phyloP scores from a whole-genome alignment of 2,797 vertebrate species.

The Acanthopagrus latus region DNA sequence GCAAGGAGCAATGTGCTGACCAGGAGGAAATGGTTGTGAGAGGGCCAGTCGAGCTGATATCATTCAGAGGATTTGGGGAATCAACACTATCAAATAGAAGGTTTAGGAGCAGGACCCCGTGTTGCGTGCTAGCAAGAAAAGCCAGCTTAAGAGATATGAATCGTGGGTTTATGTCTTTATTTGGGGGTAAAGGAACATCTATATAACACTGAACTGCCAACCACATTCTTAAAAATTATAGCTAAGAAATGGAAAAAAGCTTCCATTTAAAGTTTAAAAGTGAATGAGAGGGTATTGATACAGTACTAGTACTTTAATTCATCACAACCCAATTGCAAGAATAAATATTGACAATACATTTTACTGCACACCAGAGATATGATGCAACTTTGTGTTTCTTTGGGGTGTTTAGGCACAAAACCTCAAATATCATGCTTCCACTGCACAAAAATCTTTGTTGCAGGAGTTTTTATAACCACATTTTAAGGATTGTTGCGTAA shows the following conservation, averaged over 20 bases:
- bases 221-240: background rate
- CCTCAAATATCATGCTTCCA: too few relatives aligned
- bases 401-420: too few relatives aligned
- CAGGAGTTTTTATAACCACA: too few relatives aligned
- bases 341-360: too few relatives aligned
- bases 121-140: constrained; percentile 32
- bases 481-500: too few relatives aligned
- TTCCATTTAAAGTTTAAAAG: background rate
- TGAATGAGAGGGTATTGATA: background rate
- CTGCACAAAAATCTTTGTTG: too few relatives aligned
- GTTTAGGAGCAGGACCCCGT: constrained; percentile 20
- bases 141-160: constrained; percentile 23
- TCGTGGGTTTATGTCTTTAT: constrained; percentile 34
- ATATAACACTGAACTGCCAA: background rate
- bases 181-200: constrained; percentile 5
- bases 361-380: too few relatives aligned
- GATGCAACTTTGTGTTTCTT: too few relatives aligned
- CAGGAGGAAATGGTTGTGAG: constrained; percentile 56
- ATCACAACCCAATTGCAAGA: too few relatives aligned
- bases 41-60: constrained; percentile 44
- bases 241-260: background rate
- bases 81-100: constrained; percentile 41
- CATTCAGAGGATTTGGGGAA: constrained; percentile 59
- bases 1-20: constrained; percentile 80
- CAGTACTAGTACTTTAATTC: background rate